Conservation (phyloP, 1,140 invertebrate species). For the Brachionus angularis region DNA sequence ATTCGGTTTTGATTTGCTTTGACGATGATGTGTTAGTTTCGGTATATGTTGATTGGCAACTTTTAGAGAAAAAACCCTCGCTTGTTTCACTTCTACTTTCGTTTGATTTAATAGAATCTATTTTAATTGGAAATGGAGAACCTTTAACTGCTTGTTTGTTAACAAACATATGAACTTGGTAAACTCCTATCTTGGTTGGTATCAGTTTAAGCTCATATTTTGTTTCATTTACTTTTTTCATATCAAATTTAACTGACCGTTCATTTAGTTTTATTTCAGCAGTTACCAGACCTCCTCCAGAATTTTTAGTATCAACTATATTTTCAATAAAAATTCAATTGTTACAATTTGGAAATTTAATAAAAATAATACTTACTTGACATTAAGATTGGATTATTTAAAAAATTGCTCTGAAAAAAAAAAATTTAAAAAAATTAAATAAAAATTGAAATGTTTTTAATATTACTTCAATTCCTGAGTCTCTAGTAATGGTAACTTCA, state of each 20-base stretch:
- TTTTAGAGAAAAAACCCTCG: not conserved
- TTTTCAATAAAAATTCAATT: not conserved
- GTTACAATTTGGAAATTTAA: too few relatives aligned
- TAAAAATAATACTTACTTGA: too few relatives aligned
- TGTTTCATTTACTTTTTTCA: conserved; percentile 13
- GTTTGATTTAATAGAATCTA: not conserved
- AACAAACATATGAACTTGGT: not conserved
- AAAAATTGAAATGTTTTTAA: too few relatives aligned
- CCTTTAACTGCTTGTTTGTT: conserved; percentile 18
- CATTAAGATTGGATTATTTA: too few relatives aligned
- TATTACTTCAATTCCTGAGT: too few relatives aligned
- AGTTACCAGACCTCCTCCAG: conserved; percentile 16
- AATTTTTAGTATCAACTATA: conserved; percentile 12
- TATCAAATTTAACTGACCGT: not conserved
- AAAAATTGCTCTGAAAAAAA: too few relatives aligned
- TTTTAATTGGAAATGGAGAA: conserved; percentile 11
- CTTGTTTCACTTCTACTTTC: not conserved
- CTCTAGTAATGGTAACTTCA: too few relatives aligned
- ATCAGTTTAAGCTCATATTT: conserved; percentile 22
- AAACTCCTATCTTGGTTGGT: conserved; percentile 1
- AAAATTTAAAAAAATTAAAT: too few relatives aligned
- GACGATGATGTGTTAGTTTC: too few relatives aligned
- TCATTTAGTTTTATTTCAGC: conserved; percentile 21
- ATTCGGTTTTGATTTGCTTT: conserved; percentile 32
- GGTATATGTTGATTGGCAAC: too few relatives aligned